phyloP scores from a whole-genome alignment of 2,113 vertebrate genomes.

The Pygoscelis adeliae region DNA sequence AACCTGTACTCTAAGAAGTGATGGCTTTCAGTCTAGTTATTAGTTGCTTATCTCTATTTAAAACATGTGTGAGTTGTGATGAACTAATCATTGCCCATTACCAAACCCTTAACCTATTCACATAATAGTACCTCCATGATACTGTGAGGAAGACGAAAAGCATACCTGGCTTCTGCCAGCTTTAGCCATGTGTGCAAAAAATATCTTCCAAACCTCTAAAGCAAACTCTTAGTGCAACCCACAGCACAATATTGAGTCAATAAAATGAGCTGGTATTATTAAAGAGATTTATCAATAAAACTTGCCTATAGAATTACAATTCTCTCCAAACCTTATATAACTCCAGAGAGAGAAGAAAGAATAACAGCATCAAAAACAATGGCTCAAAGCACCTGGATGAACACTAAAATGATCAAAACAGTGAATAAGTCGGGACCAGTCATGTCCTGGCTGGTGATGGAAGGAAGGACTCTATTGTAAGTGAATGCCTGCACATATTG shows the following conservation, averaged over 20 bases:
- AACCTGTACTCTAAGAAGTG: background rate
- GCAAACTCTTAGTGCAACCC: background rate
- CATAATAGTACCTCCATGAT: background rate
- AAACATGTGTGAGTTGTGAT: accelerated
- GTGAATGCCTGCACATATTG: accelerated
- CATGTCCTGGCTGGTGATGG: background rate
- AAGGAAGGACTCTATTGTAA: background rate
- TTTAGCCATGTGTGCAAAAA: background rate
- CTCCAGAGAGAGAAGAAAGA: background rate
- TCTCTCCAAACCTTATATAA: background rate
- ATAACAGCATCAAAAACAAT: background rate
- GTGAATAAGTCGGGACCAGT: background rate
- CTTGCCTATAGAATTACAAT: background rate
- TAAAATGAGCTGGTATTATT: background rate
- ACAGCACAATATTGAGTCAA: background rate
- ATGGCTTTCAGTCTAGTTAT: background rate
- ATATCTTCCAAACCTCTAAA: background rate
- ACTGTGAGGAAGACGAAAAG: background rate
- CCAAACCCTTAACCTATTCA: background rate
- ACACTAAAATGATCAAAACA: background rate
- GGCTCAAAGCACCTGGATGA: background rate
- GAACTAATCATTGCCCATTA: background rate
- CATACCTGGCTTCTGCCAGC: background rate
- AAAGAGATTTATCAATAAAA: background rate
- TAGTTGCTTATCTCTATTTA: background rate